Conservation (phyloP, 1,140 invertebrate genomes). For the Orussus abietinus region DNA sequence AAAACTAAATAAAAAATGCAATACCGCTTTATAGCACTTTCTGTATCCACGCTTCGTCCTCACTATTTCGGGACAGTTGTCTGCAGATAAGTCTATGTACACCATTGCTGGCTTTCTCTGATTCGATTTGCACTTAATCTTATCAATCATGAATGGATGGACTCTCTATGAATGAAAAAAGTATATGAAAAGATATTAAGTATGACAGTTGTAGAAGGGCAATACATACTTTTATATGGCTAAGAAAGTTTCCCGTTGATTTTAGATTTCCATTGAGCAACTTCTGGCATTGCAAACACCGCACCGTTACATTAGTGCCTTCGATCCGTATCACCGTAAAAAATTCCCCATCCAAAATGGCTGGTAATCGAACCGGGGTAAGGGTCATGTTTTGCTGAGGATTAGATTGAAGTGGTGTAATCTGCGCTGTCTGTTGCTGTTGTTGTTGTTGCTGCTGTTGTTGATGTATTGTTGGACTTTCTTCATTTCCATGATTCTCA, state of each 20-base stretch:
- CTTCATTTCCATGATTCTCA: constrained; percentile 34
- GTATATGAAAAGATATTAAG: background rate
- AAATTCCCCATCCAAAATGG: constrained; percentile 51
- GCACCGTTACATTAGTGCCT: constrained; percentile 47
- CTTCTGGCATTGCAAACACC: constrained; percentile 48
- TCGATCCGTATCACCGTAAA: constrained; percentile 47
- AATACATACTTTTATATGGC: constrained; percentile 47
- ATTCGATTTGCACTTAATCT: constrained; percentile 51
- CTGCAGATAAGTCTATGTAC: constrained; percentile 41
- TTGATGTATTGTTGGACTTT: constrained; percentile 18
- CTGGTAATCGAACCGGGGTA: constrained; percentile 47
- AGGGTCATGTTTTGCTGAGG: constrained; percentile 37
- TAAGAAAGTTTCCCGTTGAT: constrained; percentile 51
- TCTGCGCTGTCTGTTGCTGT: constrained; percentile 23
- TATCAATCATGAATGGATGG: constrained; percentile 45
- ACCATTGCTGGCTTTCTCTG: constrained; percentile 48
- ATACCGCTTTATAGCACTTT: constrained; percentile 43
- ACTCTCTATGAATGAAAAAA: constrained; percentile 40
- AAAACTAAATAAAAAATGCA: constrained; percentile 1
- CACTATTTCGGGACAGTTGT: constrained; percentile 39
- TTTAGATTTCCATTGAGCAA: constrained; percentile 50
- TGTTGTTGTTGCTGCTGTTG: constrained; percentile 24
- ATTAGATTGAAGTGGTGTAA: constrained; percentile 32
- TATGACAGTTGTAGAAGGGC: background rate
- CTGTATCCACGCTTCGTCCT: constrained; percentile 40